phyloP scores from a whole-genome alignment of 1,140 invertebrate species.

The Drosophila jambulina region DNA sequence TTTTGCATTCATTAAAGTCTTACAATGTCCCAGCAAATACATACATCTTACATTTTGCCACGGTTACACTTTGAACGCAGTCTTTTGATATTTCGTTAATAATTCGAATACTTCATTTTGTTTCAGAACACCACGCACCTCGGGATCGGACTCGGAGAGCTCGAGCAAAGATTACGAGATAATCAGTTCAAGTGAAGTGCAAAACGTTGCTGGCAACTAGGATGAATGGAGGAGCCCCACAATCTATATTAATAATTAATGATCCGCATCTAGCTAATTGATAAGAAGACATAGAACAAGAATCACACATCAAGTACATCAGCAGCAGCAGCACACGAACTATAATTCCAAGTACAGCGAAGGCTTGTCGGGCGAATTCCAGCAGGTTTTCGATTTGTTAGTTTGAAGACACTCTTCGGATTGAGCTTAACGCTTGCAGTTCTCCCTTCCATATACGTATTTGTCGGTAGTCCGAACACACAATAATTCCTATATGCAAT shows the following conservation, averaged over 20 bases:
- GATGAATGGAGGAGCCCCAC: constrained; percentile 28
- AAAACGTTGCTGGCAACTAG: constrained; percentile 79
- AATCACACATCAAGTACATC: constrained; percentile 49
- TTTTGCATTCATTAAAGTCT: constrained; percentile 36
- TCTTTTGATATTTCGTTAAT: background rate
- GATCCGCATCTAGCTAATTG: constrained; percentile 71
- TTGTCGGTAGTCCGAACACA: constrained; percentile 30
- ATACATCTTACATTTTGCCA: constrained; percentile 1
- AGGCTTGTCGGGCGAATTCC: constrained; percentile 29
- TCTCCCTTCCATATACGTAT: constrained; percentile 1
- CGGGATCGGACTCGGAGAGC: constrained; percentile 80
- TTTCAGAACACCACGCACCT: constrained; percentile 73
- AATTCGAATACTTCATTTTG: constrained; percentile 11
- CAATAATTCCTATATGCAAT: constrained; percentile 51
- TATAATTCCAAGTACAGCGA: constrained; percentile 68
- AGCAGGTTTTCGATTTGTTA: constrained; percentile 10
- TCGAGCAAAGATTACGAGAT: constrained; percentile 84
- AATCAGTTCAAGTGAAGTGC: constrained; percentile 84
- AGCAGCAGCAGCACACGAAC: constrained; percentile 37
- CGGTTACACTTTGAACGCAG: constrained; percentile 7
- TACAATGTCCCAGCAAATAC: background rate
- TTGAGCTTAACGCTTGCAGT: constrained; percentile 45
- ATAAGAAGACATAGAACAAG: constrained; percentile 63
- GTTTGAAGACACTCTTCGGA: constrained; percentile 20
- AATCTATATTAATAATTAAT: constrained; percentile 60